A percentile compares a stretch with the other conserved stretches of the same genome.
Conservation (phyloP, 2,113 vertebrate genomes). For the Clarias batrachus region DNA sequence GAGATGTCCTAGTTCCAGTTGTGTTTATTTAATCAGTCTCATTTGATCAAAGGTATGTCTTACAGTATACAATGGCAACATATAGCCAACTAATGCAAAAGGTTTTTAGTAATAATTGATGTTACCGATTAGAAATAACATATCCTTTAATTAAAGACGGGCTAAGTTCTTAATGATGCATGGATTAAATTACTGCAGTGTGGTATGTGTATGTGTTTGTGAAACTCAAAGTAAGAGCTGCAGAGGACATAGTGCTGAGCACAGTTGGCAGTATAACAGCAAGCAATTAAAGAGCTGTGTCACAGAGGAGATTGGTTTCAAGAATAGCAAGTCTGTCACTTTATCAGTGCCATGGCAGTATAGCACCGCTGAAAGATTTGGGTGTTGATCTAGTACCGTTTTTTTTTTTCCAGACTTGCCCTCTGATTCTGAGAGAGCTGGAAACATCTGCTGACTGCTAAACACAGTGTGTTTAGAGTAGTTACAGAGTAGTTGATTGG, state of each 20-base stretch:
- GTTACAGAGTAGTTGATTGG: constrained; percentile 55
- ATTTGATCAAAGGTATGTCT: neutral
- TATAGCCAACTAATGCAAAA: constrained; percentile 1
- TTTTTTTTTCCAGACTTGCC: neutral
- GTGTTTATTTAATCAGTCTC: neutral
- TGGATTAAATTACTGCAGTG: constrained; percentile 24
- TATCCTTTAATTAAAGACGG: constrained; percentile 12
- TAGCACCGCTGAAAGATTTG: constrained; percentile 28
- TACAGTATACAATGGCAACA: neutral
- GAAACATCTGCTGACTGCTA: constrained; percentile 58
- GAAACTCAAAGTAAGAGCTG: neutral
- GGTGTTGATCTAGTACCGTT: constrained; percentile 10
- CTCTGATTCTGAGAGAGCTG: neutral
- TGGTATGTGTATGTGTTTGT: neutral
- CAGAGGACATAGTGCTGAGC: constrained; percentile 32
- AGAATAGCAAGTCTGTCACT: constrained; percentile 29
- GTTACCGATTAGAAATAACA: neutral
- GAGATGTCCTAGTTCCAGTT: neutral
- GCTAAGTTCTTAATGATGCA: constrained; percentile 2
- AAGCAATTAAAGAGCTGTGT: constrained; percentile 9
- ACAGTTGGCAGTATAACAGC: constrained; percentile 10
- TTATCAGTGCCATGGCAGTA: neutral
- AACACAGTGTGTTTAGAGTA: constrained; percentile 37
- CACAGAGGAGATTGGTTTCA: constrained; percentile 13
- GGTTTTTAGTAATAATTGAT: constrained; percentile 13